These are phyloP conservation scores for Drosophila acutilabella DNA, from an alignment of 2,888 invertebrate species.

Conservation along the genomic window DNA sequence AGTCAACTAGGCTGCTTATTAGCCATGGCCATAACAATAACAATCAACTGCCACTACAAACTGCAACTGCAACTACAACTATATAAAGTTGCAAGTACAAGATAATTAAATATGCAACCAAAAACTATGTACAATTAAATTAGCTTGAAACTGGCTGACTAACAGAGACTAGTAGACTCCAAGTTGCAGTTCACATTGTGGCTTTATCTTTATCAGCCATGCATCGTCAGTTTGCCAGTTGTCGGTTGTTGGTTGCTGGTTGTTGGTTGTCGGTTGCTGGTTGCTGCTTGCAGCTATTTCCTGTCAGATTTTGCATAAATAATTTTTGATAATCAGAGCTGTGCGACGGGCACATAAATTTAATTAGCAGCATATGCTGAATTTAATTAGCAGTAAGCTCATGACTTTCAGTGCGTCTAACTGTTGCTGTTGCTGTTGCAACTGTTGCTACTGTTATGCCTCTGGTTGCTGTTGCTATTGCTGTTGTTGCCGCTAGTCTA, in stretches of 20 bases:
- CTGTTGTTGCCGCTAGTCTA: constrained; percentile 51
- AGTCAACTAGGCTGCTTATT: constrained; percentile 18
- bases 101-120: constrained; percentile 71
- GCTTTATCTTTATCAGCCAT: constrained; percentile 61
- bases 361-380: constrained; percentile 76
- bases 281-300: constrained; percentile 69
- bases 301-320: constrained; percentile 80
- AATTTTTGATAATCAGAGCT: constrained; percentile 78
- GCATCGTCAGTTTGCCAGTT: constrained; percentile 35
- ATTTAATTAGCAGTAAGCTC: constrained; percentile 68
- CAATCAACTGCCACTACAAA: constrained; percentile 13
- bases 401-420: constrained; percentile 63
- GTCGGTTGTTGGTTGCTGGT: constrained; percentile 22
- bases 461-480: constrained; percentile 8
- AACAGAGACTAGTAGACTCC: not conserved
- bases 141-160: constrained; percentile 34
- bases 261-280: constrained; percentile 31
- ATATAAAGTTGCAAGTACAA: constrained; percentile 28
- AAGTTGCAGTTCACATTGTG: constrained; percentile 29
- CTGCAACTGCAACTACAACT: constrained; percentile 20
- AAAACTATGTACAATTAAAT: constrained; percentile 77
- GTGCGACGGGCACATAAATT: constrained; percentile 77
- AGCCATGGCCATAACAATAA: constrained; percentile 21
- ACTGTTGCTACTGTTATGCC: constrained; percentile 4
- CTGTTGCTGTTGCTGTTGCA: constrained; percentile 45